Percentiles rank a stretch among this genome's conserved stretches.
These are phyloP conservation scores for Malurus melanocephalus DNA, from an alignment of 2,113 vertebrate genomes.

Conservation along the genomic window DNA sequence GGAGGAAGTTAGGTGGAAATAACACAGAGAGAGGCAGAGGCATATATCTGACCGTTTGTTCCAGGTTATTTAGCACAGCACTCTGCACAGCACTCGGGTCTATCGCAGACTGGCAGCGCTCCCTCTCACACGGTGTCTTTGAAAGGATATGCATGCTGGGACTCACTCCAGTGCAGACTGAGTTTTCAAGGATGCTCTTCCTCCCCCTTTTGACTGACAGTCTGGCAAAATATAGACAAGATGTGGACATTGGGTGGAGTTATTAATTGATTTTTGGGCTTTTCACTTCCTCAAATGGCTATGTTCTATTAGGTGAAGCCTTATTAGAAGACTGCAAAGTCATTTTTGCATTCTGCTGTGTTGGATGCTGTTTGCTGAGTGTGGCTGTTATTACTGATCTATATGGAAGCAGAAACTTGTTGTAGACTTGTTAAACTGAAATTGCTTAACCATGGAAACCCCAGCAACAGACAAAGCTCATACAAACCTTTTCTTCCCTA, in stretches of 20 bases:
- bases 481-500: background rate
- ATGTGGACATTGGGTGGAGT: background rate
- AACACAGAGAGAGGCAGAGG: background rate
- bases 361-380: background rate
- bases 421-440: slow-evolving; percentile 18
- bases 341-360: background rate
- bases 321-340: background rate
- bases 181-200: background rate
- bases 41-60: slow-evolving; percentile 28
- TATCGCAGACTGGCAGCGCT: background rate
- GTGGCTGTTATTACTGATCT: background rate
- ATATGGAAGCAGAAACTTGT: background rate
- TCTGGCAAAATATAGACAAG: background rate
- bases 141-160: background rate
- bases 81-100: background rate
- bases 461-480: background rate
- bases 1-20: slow-evolving; percentile 15
- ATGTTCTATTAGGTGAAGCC: background rate
- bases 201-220: background rate
- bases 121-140: background rate
- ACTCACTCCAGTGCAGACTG: background rate
- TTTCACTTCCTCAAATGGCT: background rate
- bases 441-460: slow-evolving; percentile 28
- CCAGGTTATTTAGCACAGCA: slow-evolving; percentile 9
- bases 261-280: background rate